Percentiles rank a stretch among this genome's conserved stretches.
These are phyloP conservation scores for Ranitomeya variabilis DNA, from an alignment of 2,113 vertebrate genomes.

Conservation along the genomic window DNA sequence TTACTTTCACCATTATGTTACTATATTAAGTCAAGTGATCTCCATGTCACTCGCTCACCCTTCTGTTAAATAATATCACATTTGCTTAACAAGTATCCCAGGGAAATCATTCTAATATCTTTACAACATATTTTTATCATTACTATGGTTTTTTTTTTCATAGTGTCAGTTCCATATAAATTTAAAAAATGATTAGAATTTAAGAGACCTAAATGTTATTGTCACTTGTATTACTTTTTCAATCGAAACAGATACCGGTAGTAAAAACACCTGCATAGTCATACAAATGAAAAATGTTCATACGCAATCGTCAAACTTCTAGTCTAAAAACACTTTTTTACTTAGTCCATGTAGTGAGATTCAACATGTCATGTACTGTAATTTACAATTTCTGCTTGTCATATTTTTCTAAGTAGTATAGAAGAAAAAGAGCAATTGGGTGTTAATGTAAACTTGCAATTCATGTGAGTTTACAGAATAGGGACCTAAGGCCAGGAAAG, in stretches of 20 bases:
- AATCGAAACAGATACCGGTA: background rate
- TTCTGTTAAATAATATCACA: background rate
- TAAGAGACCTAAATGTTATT: background rate
- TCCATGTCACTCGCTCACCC: background rate
- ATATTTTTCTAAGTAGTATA: no score
- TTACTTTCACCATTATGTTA: background rate
- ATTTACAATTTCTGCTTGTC: no score
- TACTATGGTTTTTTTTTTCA: background rate
- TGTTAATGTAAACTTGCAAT: no score
- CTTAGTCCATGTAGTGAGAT: no score
- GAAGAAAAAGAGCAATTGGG: no score
- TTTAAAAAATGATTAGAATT: background rate
- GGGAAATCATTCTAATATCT: background rate
- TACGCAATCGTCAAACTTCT: background rate
- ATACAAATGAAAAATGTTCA: background rate
- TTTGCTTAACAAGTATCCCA: background rate
- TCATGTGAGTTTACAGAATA: no score
- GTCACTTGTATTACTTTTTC: background rate
- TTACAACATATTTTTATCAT: background rate
- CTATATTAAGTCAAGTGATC: background rate
- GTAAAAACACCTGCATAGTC: background rate
- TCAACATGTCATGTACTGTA: no score
- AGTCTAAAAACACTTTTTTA: no score
- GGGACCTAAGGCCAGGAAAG: no score
- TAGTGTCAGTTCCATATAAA: background rate